These are phyloP conservation scores for Cryptoprocta ferox DNA, from an alignment of 2,797 vertebrate species.

Conservation along the genomic window DNA sequence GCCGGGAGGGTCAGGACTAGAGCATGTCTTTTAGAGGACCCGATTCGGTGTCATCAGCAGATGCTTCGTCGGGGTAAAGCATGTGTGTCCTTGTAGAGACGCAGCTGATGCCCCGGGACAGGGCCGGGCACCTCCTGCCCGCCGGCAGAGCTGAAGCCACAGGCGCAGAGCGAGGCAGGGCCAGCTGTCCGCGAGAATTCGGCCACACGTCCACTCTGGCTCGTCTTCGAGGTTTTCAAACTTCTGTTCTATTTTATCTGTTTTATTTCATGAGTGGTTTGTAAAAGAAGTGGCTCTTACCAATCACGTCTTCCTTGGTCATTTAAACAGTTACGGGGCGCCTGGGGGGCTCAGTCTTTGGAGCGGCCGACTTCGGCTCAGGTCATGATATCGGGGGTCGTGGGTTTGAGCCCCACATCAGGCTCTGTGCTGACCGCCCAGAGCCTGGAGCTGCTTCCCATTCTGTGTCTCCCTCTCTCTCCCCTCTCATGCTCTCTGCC, in stretches of 20 bases:
- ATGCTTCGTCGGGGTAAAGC: neutral
- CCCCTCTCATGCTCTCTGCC: too few relatives aligned
- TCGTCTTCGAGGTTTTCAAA: neutral
- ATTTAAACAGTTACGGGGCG: neutral
- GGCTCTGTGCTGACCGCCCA: too few relatives aligned
- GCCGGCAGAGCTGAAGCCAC: neutral
- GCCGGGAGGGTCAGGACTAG: neutral
- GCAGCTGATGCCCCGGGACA: neutral
- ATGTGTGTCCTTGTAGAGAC: neutral
- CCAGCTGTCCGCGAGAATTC: neutral
- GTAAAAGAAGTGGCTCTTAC: neutral
- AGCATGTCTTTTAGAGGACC: rapidly evolving
- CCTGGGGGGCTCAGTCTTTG: too few relatives aligned
- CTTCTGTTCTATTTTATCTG: neutral
- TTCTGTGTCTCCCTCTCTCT: too few relatives aligned
- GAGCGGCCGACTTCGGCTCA: too few relatives aligned
- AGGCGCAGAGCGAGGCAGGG: rapidly evolving
- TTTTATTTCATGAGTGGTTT: neutral
- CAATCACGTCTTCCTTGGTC: too few relatives aligned
- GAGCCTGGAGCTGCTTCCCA: too few relatives aligned
- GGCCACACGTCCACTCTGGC: neutral
- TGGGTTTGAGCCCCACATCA: too few relatives aligned
- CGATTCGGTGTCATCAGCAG: neutral
- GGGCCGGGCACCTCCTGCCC: too few relatives aligned
- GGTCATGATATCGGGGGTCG: too few relatives aligned